Base-by-base conservation (phyloP, 2,797 vertebrate genomes). In the Chaetodon trifasciatus region DNA sequence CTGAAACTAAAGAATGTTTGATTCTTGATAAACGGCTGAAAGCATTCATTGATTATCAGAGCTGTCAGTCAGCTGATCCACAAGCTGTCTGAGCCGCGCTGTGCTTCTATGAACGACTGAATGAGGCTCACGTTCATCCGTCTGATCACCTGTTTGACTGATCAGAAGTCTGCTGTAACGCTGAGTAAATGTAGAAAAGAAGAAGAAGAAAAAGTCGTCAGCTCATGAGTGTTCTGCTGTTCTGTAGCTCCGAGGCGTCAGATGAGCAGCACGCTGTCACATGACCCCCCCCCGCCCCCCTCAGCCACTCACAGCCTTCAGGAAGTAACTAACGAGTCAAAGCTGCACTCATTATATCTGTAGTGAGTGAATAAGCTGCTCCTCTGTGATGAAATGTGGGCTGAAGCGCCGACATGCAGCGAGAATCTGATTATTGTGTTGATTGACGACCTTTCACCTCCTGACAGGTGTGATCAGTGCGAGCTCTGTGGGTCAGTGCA, bases 401-500 rank as follows among this genome's bases (percentile, higher is more conserved):
- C 24, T 49, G 53, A 32, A 49, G 17, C 9, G 9, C 7, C n/a
- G 10, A 0, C 35, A 61, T 76, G 62, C 16, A 11, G 13, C 40
- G 4, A 6, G 2, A 64, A 53, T 10, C 12, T 49, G 16, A 46
- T 60, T 39, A 58, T 55, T 46, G 40, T 55, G 6, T 61, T 47
- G 19, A 65, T 65, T 50, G 50, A 74, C 21, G 39, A 39, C 8
- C 1, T 28, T 71, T 68, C 35, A 24, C 56, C 15, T 32, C 24
- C 0, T 50, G 74, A 0, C 53, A 72, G 67, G 44, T 50, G 62
- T 55, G 63, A 53, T 56, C 7, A 16, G 39, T 46, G 13, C 61
- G 63, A 64, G 23, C 53, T 76, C 40, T 67, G 6, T 28, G 62
- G 73, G 52, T 74, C 81, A 77, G 66, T 56, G 50, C n/a, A 60